Base-by-base conservation (phyloP, 2,797 vertebrate species). In the Gastrophryne carolinensis region DNA sequence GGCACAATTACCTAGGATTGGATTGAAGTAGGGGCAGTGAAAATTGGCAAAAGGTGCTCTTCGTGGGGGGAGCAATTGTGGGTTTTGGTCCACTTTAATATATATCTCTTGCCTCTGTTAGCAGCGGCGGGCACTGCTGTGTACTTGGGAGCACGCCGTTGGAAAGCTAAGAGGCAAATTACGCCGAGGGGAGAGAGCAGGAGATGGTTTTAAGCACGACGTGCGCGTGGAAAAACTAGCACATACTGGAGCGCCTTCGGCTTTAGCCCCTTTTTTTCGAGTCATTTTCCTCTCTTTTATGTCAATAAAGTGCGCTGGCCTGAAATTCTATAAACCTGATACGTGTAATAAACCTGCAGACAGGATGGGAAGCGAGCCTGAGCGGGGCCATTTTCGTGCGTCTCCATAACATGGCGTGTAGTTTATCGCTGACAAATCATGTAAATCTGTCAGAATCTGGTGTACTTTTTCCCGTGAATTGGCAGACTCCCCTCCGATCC, bases 261-360 rank as follows among this genome's bases (percentile, higher is more conserved):
- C 13, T 23, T 53, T 49, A 12, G 10, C 12, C 37, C 30, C 3
- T 34, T 30, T 61, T 37, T 67, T 54, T 65, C 17, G 8, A 39
- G 34, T 53, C 34, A 15, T 57, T 66, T 66, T 61, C 23, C 32
- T 71, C 27, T 61, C 34, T 13, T 76, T 61, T 62, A 41, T 75
- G 73, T 76, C 74, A 69, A 76, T 63, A 63, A 69, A 70, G 30
- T 41, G 24, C n/a, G n/a, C 63, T 17, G 56, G 39, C 54, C 21
- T 34, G 54, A 53, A 61, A 64, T 53, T 62, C 54, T 61, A 53
- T 61, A 61, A 68, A 75, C 41, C 57, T 49, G 44, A 61, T 60
- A 24, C 12, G 52, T 56, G 27, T 34, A 75, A 62, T 68, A 75
- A 62, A 62, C 65, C 44, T 66, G 19, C 63, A 68, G 63, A 60